These are phyloP conservation scores for Nomada flava DNA, from an alignment of 2,888 invertebrate species.

Conservation along the genomic window DNA sequence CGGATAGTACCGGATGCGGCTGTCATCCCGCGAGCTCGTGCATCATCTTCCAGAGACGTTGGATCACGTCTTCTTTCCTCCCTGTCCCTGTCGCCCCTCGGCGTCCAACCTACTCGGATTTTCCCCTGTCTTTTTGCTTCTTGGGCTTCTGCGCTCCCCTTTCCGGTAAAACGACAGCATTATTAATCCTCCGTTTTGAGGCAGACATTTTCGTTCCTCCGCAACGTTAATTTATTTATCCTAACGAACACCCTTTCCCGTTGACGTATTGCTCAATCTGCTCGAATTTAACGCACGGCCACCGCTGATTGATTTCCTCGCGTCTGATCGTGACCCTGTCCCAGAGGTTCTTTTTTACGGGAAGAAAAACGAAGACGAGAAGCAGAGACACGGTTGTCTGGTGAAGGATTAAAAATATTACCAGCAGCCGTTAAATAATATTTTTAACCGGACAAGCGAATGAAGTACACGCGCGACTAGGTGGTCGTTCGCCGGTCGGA, in stretches of 20 bases:
- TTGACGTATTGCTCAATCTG: not conserved
- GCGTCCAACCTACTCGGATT: constrained; percentile 14
- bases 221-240: constrained; percentile 59
- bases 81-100: constrained; percentile 5
- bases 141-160: constrained; percentile 14
- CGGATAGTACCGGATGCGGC: constrained; percentile 74
- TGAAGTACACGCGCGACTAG: not conserved
- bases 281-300: not conserved
- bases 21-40: constrained; percentile 75
- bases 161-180: constrained; percentile 49
- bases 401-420: constrained; percentile 37
- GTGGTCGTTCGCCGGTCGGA: constrained; percentile 29
- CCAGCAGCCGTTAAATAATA: constrained; percentile 15
- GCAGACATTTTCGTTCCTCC: constrained; percentile 66
- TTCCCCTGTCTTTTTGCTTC: constrained; percentile 28
- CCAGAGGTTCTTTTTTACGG: not conserved
- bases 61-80: constrained; percentile 55
- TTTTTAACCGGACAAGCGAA: constrained; percentile 13
- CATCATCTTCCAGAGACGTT: constrained; percentile 74
- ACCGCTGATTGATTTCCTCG: not conserved
- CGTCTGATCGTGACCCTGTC: not conserved
- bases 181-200: constrained; percentile 73
- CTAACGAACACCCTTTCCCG: not conserved
- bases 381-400: not conserved
- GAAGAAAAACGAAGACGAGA: not conserved